Evolutionary conservation across 1,140 invertebrate genomes (phyloP).

Genomic region (Caerostris darwini): DNA sequence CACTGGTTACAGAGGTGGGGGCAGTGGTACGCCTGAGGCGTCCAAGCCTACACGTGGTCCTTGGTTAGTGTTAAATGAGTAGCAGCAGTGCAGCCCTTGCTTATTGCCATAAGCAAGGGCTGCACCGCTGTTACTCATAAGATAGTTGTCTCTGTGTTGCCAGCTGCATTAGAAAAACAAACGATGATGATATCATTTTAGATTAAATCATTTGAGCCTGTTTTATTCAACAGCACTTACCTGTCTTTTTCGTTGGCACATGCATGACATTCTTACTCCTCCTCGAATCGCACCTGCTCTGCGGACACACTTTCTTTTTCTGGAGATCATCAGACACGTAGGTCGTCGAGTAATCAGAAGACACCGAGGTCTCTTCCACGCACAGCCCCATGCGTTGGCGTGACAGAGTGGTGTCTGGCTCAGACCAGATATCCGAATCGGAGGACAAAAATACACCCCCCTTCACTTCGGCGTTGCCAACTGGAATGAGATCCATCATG

Average conservation of each 20-base stretch:
- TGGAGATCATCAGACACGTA: slow-evolving; percentile 54
- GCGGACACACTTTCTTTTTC: not conserved
- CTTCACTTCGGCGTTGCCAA: slow-evolving; percentile 14
- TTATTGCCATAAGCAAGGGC: too few relatives aligned
- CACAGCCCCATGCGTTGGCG: slow-evolving; percentile 62
- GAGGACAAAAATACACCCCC: slow-evolving; percentile 52
- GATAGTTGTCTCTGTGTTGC: too few relatives aligned
- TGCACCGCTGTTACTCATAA: too few relatives aligned
- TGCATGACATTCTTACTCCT: slow-evolving; percentile 57
- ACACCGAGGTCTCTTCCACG: slow-evolving; percentile 45
- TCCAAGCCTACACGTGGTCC: too few relatives aligned
- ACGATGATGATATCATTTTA: too few relatives aligned
- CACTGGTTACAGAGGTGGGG: too few relatives aligned
- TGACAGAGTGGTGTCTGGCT: slow-evolving; percentile 69
- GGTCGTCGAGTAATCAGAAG: slow-evolving; percentile 69
- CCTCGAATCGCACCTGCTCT: slow-evolving; percentile 69
- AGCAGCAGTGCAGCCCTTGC: too few relatives aligned
- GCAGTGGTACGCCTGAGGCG: too few relatives aligned
- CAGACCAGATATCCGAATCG: slow-evolving; percentile 76
- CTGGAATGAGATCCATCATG: slow-evolving; percentile 75
- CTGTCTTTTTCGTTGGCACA: slow-evolving; percentile 65
- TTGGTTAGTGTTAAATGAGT: too few relatives aligned
- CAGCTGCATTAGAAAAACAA: too few relatives aligned
- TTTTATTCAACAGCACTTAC: not conserved
- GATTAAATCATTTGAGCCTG: too few relatives aligned